Evolutionary conservation across 2,888 invertebrate genomes (phyloP), one percentile per base, ranked within the genome.

Genomic region (Cistogaster globosa): DNA sequence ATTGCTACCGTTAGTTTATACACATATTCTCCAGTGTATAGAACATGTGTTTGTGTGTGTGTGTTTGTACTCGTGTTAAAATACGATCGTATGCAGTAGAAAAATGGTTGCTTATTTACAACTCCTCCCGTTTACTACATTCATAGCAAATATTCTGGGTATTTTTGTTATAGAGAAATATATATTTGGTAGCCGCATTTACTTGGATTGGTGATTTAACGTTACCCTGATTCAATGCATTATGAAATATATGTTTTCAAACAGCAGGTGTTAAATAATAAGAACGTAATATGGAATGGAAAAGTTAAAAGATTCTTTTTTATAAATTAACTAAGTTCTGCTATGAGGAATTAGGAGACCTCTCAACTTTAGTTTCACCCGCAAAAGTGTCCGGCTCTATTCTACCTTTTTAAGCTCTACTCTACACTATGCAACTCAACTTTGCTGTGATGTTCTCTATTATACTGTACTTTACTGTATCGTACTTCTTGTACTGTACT

Each of bases 1-100:
- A 91, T 91, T 90, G 90, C 91, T 90, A 88, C 89, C 90, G 91
- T 90, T 90, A 79, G 78, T 72, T 83, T 84, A 69, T 65, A 69
- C 82, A 82, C 62, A 63, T 80, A 84, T 82, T 82, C 85, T 85
- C 82, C 65, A 71, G 67, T 69, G 82, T 81, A 78, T 74, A 75
- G 38, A 74, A 42, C n/a, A 77, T 48, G 7, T 32, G 20, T 42
- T 1, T 11, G 38, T 26, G 18, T 18, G 55, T 63, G n/a, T 20
- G 38, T 38, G 20, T 20, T 26, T 38, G 20, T 26, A 32, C 38
- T 38, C n/a, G n/a, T 60, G 0, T 32, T 7, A 32, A 8, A 32
- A 32, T 32, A 58, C 60, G 60, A 32, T 36, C 8, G 48, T 20
- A 65, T 67, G 48, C 16, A 14, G 67, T 68, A 68, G n/a, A 53